Conservation (phyloP, 2,888 invertebrate species). For the Aplocera efformata region DNA sequence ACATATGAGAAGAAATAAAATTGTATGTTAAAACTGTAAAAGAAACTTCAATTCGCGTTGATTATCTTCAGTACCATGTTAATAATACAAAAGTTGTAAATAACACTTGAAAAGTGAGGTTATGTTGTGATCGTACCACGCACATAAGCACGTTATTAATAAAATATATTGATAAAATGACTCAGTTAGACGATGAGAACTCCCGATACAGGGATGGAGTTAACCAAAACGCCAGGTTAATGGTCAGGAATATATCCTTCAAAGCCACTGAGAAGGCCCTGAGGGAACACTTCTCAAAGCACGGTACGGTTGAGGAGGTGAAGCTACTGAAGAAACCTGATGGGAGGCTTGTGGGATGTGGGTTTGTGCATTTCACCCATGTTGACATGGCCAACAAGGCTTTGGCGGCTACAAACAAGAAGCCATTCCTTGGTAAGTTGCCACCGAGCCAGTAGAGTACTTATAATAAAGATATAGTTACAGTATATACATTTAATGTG, state of each 20-base stretch:
- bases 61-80: too few species aligned
- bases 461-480: too few species aligned
- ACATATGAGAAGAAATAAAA: too few species aligned
- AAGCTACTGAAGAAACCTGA: slow-evolving; percentile 86
- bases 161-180: slow-evolving; percentile 29
- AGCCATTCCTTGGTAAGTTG: slow-evolving; percentile 79
- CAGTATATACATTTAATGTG: too few species aligned
- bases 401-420: slow-evolving; percentile 83
- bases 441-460: too few species aligned
- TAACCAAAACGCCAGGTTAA: slow-evolving; percentile 78
- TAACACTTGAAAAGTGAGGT: slow-evolving; percentile 30
- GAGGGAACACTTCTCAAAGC: slow-evolving; percentile 84
- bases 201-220: slow-evolving; percentile 51
- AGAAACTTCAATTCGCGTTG: too few species aligned
- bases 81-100: too few species aligned
- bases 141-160: slow-evolving; percentile 36
- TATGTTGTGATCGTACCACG: slow-evolving; percentile 34
- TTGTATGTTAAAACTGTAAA: too few species aligned
- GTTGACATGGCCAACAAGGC: slow-evolving; percentile 91
- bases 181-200: slow-evolving; percentile 43
- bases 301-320: slow-evolving; percentile 88
- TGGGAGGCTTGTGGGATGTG: slow-evolving; percentile 91
- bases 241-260: slow-evolving; percentile 85
- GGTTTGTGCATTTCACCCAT: slow-evolving; percentile 91
- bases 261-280: slow-evolving; percentile 87